phyloP scores from a whole-genome alignment of 2,888 invertebrate genomes.

The Diachrysia chrysitis region DNA sequence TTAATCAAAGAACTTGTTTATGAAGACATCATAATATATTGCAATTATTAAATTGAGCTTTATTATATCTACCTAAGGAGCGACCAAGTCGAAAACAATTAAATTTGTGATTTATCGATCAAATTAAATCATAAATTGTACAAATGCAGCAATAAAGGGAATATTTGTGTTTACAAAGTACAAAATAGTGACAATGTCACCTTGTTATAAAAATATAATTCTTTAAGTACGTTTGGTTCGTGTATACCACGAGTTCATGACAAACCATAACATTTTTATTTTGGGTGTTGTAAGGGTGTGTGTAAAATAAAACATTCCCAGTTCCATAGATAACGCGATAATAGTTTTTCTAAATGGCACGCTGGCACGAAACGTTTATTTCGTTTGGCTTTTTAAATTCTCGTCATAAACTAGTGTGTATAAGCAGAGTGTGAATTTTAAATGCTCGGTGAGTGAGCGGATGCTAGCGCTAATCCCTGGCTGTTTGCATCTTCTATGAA shows the following conservation, averaged over 20 bases:
- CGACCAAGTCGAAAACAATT: constrained; percentile 20
- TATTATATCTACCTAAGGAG: constrained; percentile 20
- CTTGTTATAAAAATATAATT: constrained; percentile 19
- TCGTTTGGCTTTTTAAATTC: constrained; percentile 52
- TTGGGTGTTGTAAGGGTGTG: constrained; percentile 48
- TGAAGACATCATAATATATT: constrained; percentile 35
- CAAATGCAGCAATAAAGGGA: background rate
- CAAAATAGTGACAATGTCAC: constrained; percentile 20
- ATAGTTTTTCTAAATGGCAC: constrained; percentile 61
- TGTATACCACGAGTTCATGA: constrained; percentile 37
- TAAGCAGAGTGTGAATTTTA: constrained; percentile 35
- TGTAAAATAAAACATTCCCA: constrained; percentile 57
- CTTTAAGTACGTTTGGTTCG: constrained; percentile 14
- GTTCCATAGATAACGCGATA: constrained; percentile 62
- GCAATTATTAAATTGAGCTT: constrained; percentile 33
- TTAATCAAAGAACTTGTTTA: constrained; percentile 48
- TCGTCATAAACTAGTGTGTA: constrained; percentile 37
- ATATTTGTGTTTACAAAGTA: constrained; percentile 11
- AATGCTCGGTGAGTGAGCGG: constrained; percentile 35
- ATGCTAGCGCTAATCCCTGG: constrained; percentile 36
- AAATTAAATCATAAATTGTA: constrained; percentile 14
- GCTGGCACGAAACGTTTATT: constrained; percentile 61
- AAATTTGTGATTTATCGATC: constrained; percentile 28
- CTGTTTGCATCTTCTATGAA: constrained; percentile 57
- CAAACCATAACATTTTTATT: constrained; percentile 35